A percentile compares a stretch with the other conserved stretches of the same genome.
phyloP scores from a whole-genome alignment of 2,113 vertebrate genomes.

The Thymallus thymallus region DNA sequence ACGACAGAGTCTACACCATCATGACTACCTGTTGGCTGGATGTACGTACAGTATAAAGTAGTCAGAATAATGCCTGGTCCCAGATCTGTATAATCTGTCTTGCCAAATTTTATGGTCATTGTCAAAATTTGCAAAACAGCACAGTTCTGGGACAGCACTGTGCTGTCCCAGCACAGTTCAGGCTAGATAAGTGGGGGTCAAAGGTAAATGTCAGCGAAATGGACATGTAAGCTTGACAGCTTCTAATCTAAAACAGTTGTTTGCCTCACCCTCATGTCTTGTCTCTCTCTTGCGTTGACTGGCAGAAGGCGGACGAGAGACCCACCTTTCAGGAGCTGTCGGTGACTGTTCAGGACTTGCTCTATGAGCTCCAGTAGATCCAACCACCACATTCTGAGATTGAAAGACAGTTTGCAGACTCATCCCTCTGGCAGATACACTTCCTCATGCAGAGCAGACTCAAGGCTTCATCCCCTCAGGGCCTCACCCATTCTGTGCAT shows the following conservation, averaged over 20 bases:
- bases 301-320: constrained; percentile 90
- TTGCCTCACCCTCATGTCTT: not conserved
- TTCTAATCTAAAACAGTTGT: not conserved
- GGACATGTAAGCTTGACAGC: too few relatives aligned
- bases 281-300: constrained; percentile 35
- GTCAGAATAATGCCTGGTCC: not conserved
- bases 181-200: too few relatives aligned
- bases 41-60: constrained; percentile 57
- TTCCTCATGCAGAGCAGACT: not conserved
- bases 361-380: constrained; percentile 75
- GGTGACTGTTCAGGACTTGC: constrained; percentile 80
- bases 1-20: constrained; percentile 84
- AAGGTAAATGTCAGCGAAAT: too few relatives aligned
- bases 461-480: not conserved
- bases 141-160: too few relatives aligned
- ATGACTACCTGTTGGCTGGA: constrained; percentile 93
- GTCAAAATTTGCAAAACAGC: too few relatives aligned
- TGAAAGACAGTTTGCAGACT: not conserved
- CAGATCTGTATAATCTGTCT: not conserved
- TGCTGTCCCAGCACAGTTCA: too few relatives aligned
- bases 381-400: not conserved
- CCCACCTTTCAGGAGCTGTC: constrained; percentile 83
- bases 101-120: too few relatives aligned
- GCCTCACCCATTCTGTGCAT: not conserved
- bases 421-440: not conserved